Percentiles rank a stretch among this genome's conserved stretches.
These are phyloP conservation scores for Cyprinodon variegatus DNA, from an alignment of 2,113 vertebrate genomes.

Conservation along the genomic window DNA sequence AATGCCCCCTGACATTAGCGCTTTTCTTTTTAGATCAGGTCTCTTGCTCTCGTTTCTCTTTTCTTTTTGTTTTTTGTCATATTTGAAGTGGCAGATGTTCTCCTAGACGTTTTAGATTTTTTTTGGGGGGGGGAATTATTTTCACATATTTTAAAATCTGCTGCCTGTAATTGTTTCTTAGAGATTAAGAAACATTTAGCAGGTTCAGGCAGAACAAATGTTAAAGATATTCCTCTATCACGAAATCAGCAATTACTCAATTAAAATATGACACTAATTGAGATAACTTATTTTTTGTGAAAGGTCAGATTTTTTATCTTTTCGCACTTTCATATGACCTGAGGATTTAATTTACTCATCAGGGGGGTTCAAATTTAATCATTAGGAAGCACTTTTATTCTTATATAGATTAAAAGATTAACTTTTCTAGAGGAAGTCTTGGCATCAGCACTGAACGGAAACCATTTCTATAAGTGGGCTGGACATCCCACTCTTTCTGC, in stretches of 20 bases:
- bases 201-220: not conserved
- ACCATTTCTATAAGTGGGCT: not conserved
- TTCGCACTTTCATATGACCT: not conserved
- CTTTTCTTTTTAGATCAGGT: not conserved
- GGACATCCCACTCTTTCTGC: not conserved
- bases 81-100: not conserved
- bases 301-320: not conserved
- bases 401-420: not conserved
- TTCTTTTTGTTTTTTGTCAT: not conserved
- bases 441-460: not conserved
- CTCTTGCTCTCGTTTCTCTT: not conserved
- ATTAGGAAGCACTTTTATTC: not conserved
- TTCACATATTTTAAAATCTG: not conserved
- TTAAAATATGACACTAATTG: not conserved
- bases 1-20: not conserved
- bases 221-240: not conserved
- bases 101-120: not conserved
- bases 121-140: no score
- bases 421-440: not conserved
- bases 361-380: constrained; percentile 4
- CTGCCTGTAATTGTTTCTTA: not conserved
- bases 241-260: not conserved
- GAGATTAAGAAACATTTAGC: not conserved
- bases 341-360: not conserved
- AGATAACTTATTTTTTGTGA: not conserved